Percentiles rank a stretch among this genome's conserved stretches.
Conservation (phyloP, 2,113 vertebrate species). For the Phrynocephalus versicolor region DNA sequence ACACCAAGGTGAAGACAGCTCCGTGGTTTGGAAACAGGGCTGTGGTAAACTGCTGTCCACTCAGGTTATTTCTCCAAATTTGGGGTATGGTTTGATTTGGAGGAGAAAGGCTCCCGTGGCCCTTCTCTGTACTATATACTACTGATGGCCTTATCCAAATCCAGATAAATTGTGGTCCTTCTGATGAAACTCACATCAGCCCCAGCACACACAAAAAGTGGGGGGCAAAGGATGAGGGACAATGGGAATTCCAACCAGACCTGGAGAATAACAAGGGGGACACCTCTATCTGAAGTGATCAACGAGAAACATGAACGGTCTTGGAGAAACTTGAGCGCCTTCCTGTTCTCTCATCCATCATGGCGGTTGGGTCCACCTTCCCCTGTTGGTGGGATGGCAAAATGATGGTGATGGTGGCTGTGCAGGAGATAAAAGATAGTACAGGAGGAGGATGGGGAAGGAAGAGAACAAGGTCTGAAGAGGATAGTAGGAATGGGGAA, state of each 20-base stretch:
- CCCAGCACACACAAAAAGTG: too few species aligned
- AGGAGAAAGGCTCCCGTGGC: background rate
- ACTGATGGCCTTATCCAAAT: background rate
- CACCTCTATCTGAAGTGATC: background rate
- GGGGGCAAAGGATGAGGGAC: background rate
- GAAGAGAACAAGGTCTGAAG: too few species aligned
- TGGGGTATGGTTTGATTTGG: background rate
- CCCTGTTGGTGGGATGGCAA: background rate
- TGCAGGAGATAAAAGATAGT: too few species aligned
- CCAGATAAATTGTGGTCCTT: background rate
- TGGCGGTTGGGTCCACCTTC: background rate
- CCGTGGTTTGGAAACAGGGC: background rate
- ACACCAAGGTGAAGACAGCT: background rate
- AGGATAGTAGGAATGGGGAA: background rate
- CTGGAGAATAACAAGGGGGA: background rate
- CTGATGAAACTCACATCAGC: too few species aligned
- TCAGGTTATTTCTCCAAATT: background rate
- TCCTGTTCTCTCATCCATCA: background rate
- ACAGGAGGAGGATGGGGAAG: too few species aligned
- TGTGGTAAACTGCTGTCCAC: background rate
- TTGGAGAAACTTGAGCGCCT: background rate
- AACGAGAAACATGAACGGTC: too few species aligned
- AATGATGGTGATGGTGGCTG: too few species aligned
- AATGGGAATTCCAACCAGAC: background rate
- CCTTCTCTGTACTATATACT: background rate